These are phyloP conservation scores for Tetraneura akinire DNA, from an alignment of 1,140 invertebrate genomes.

Conservation along the genomic window DNA sequence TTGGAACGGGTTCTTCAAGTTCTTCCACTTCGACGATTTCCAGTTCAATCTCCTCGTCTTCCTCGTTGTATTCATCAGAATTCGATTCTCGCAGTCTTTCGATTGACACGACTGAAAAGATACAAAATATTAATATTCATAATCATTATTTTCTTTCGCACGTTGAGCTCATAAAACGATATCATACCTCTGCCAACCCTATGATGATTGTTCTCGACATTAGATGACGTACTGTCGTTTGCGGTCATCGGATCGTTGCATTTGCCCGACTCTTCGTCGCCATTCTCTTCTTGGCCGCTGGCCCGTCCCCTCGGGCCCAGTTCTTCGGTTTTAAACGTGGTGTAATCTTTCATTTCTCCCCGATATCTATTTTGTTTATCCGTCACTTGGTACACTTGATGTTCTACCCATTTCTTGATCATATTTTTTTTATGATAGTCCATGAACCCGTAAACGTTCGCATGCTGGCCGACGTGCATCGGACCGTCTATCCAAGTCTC, in stretches of 20 bases:
- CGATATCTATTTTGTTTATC: constrained; percentile 52
- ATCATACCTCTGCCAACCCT: constrained; percentile 24
- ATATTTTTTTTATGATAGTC: constrained; percentile 88
- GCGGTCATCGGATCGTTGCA: not conserved
- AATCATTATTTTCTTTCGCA: no score
- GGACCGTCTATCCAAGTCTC: constrained; percentile 96
- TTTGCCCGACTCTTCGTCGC: constrained; percentile 52
- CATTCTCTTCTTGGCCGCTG: constrained; percentile 56
- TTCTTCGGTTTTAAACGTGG: constrained; percentile 63
- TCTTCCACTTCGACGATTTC: constrained; percentile 83
- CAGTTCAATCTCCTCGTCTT: constrained; percentile 76
- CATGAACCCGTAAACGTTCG: constrained; percentile 79
- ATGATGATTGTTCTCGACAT: constrained; percentile 43
- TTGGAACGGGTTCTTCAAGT: constrained; percentile 75
- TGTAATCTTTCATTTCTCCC: constrained; percentile 15
- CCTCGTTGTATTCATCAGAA: constrained; percentile 57
- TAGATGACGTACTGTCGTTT: constrained; percentile 39
- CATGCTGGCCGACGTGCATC: constrained; percentile 58
- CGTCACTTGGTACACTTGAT: constrained; percentile 77
- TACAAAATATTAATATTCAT: not conserved
- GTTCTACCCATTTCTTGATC: constrained; percentile 92
- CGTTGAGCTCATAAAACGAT: no score
- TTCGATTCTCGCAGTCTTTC: constrained; percentile 37
- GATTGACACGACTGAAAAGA: constrained; percentile 37
- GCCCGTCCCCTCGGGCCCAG: constrained; percentile 53